Evolutionary conservation across 2,113 vertebrate genomes (phyloP).

Genomic region (Mustela lutreola): DNA sequence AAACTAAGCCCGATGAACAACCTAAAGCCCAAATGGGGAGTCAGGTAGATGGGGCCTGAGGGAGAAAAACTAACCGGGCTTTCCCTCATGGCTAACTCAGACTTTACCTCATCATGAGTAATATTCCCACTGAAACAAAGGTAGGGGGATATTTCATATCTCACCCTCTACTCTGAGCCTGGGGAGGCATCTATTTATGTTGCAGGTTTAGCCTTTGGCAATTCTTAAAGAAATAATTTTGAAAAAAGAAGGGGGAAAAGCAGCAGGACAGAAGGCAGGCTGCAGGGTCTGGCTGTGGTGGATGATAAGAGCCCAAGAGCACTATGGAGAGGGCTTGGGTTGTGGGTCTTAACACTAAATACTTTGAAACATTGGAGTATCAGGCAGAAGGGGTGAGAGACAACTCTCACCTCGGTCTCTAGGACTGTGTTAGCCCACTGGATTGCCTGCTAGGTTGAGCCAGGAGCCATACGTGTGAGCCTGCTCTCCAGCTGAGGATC

Average conservation of each 20-base stretch:
- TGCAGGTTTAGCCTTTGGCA: not conserved
- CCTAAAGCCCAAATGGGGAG: not conserved
- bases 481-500: rapidly evolving
- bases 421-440: not conserved
- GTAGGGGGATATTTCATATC: not conserved
- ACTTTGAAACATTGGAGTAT: not conserved
- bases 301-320: too few species aligned
- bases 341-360: not conserved
- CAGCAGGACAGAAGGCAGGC: not conserved
- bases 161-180: not conserved
- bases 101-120: not conserved
- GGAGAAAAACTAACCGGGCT: not conserved
- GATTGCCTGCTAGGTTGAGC: rapidly evolving
- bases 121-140: not conserved
- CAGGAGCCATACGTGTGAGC: rapidly evolving
- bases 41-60: not conserved
- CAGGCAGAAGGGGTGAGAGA: not conserved
- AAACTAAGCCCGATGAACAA: not conserved
- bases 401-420: not conserved
- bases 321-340: not conserved
- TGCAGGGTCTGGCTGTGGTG: not conserved
- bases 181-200: not conserved
- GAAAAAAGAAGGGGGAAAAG: not conserved
- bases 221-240: conserved; percentile 25
- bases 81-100: not conserved